phyloP scores from a whole-genome alignment of 1,140 invertebrate species.

The Ruditapes philippinarum region DNA sequence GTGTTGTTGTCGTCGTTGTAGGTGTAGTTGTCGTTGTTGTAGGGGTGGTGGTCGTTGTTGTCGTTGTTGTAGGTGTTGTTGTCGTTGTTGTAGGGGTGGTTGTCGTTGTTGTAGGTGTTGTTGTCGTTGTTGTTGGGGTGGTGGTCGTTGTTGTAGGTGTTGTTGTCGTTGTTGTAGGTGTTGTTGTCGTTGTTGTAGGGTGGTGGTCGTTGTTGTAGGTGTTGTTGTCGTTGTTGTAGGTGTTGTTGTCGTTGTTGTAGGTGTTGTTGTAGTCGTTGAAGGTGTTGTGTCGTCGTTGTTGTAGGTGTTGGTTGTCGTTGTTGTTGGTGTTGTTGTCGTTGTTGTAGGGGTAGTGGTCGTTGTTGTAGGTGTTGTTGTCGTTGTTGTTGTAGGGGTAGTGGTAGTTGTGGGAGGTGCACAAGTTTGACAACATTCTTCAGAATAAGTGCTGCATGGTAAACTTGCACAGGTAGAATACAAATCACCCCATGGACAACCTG shows the following conservation, averaged over 20 bases:
- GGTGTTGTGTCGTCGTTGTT: neutral
- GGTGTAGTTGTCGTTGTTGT: neutral
- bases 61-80: neutral
- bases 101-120: neutral
- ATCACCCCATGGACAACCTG: neutral
- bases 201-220: constrained; percentile 3
- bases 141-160: neutral
- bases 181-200: neutral
- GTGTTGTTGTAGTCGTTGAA: neutral
- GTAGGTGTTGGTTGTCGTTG: neutral
- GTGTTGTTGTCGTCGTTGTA: neutral
- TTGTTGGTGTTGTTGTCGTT: neutral
- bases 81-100: neutral
- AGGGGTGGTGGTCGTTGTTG: neutral
- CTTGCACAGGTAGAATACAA: neutral
- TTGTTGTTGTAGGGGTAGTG: neutral
- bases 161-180: neutral
- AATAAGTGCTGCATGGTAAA: neutral
- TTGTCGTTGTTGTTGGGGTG: neutral
- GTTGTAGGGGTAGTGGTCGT: neutral
- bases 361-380: neutral
- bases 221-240: constrained; percentile 2
- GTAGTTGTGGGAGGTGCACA: neutral
- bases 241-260: neutral
- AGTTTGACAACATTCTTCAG: neutral